phyloP scores from a whole-genome alignment of 2,888 invertebrate species.

The Tinea trinotella region DNA sequence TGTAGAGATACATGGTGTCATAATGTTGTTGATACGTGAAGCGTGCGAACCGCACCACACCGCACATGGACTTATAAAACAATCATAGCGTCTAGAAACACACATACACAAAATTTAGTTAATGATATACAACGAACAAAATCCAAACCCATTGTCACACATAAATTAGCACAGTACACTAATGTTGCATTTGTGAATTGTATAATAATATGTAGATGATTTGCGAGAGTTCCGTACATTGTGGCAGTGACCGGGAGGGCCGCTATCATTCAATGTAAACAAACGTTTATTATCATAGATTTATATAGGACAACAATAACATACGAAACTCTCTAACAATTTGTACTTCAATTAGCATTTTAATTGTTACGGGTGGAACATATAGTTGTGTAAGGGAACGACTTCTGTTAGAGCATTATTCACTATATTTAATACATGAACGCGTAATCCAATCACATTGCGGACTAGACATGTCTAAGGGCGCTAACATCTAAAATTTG shows the following conservation, averaged over 20 bases:
- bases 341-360: constrained; percentile 33
- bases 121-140: constrained; percentile 68
- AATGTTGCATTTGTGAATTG: constrained; percentile 55
- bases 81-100: constrained; percentile 56
- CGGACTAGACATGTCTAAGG: constrained; percentile 14
- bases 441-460: constrained; percentile 15
- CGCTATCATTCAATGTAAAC: neutral
- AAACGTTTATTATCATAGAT: neutral
- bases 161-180: constrained; percentile 70
- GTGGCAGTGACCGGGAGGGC: neutral
- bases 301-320: constrained; percentile 22
- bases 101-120: constrained; percentile 70
- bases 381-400: constrained; percentile 25
- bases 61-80: constrained; percentile 43
- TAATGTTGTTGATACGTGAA: constrained; percentile 15
- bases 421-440: neutral
- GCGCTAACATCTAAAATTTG: constrained; percentile 21
- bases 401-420: constrained; percentile 47
- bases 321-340: constrained; percentile 56
- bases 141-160: constrained; percentile 69
- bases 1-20: neutral
- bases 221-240: constrained; percentile 57
- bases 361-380: constrained; percentile 28
- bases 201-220: constrained; percentile 27
- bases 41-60: constrained; percentile 27